Conservation (phyloP, 2,113 vertebrate genomes). For the Diglossa brunneiventris region DNA sequence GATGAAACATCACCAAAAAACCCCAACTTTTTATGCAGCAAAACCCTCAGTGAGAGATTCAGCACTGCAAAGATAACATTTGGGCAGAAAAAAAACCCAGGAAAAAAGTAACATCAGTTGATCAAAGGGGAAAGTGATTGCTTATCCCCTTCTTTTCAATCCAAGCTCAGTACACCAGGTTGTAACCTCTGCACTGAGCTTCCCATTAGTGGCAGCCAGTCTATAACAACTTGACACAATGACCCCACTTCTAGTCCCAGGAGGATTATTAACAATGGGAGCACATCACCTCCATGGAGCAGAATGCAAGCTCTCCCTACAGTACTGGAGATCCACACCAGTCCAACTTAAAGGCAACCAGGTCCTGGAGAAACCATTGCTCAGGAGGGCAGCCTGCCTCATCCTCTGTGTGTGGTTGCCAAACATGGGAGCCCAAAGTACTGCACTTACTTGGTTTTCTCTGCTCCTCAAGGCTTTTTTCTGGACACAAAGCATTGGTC, state of each 20-base stretch:
- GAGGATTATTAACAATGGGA: background rate
- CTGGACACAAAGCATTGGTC: fast-evolving
- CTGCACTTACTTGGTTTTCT: background rate
- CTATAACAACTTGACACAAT: background rate
- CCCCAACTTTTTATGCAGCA: background rate
- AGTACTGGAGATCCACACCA: background rate
- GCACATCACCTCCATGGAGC: background rate
- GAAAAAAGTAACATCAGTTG: background rate
- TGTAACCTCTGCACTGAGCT: background rate
- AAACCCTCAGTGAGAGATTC: background rate
- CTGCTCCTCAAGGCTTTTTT: background rate
- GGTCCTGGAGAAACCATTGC: background rate
- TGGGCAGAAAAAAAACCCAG: background rate
- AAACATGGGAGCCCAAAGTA: fast-evolving
- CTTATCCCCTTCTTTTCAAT: background rate
- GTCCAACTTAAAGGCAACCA: fast-evolving
- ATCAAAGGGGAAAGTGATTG: background rate
- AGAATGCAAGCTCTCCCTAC: background rate
- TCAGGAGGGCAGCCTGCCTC: background rate
- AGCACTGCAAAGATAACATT: background rate
- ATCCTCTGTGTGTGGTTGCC: fast-evolving
- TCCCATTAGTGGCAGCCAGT: background rate
- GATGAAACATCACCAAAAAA: background rate
- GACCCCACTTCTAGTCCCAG: background rate
- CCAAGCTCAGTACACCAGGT: background rate